Evolutionary conservation across 2,888 invertebrate species (phyloP), one percentile per base, ranked within the genome.

Genomic region (Andrena camellia): DNA sequence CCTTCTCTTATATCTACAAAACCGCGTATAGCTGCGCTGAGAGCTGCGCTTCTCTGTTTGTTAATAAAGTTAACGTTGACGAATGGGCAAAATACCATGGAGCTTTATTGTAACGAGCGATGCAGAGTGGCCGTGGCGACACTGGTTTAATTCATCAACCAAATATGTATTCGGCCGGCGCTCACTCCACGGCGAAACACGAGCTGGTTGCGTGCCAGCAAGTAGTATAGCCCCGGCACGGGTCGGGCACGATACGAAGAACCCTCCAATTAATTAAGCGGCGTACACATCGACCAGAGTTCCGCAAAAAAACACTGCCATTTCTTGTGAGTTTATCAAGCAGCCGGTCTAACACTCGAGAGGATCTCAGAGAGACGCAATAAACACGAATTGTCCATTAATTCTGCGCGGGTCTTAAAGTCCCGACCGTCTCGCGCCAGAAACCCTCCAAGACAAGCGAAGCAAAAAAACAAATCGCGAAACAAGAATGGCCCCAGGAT

Each of bases 201-300:
- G n/a, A 10, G 54, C 63, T 59, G 31, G 66, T 78, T 64, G 81
- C 78, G 67, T 80, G 77, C 66, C 71, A 67, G 71, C 66, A 26
- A 88, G 86, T 85, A 88, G 85, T 88, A 88, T 70, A 66, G 60
- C 52, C 67, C 42, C 26, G 48, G 59, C 70, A 10, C 62, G 35
- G 76, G 66, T 88, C 88, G 42, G 83, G 64, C 88, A 48, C 60
- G 78, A 66, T 75, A 75, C 83, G 74, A 54, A 59, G 66, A 76
- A 81, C 70, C 73, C 73, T 68, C 76, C 75, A 77, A 85, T 85
- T 85, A 85, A 85, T 85, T 85, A 85, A 60, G 62, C 77, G 20
- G 50, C 23, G 63, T 60, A 62, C 81, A 76, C 75, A 60, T 70
- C 54, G 72, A 62, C 29, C 67, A 59, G 20, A 48, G 62, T 72